Evolutionary conservation across 2,113 vertebrate species (phyloP).

Genomic region (Gavia stellata): DNA sequence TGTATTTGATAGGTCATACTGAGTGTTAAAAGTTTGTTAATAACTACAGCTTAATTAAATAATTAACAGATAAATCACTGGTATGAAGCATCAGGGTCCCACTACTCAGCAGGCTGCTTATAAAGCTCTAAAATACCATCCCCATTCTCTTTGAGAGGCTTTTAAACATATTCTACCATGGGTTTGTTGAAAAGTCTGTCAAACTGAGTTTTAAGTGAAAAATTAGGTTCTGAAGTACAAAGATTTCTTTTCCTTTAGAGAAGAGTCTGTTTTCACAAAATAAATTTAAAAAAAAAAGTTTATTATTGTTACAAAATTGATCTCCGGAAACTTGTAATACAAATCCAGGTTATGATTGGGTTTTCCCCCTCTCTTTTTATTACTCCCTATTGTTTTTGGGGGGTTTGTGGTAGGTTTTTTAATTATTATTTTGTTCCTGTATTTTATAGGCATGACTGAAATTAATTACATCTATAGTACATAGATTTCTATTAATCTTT

Average conservation of each 20-base stretch:
- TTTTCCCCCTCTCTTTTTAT: neutral
- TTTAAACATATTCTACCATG: neutral
- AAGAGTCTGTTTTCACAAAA: neutral
- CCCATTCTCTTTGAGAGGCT: neutral
- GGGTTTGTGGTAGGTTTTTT: fast-evolving
- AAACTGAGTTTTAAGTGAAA: neutral
- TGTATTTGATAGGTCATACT: neutral
- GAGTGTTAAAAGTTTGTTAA: neutral
- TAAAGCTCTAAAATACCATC: neutral
- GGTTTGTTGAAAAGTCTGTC: neutral
- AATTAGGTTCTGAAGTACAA: neutral
- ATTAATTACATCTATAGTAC: neutral
- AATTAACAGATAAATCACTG: neutral
- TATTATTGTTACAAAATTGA: neutral
- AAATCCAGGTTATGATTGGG: neutral
- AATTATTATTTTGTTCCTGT: neutral
- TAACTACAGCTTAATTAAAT: neutral
- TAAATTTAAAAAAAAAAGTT: neutral
- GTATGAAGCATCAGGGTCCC: neutral
- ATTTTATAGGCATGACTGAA: neutral
- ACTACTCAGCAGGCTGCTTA: neutral
- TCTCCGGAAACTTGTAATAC: neutral
- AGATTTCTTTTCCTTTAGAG: neutral
- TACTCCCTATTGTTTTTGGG: neutral
- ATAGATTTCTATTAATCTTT: neutral